Conservation (phyloP, 2,888 invertebrate species). For the Zygothrica quintamaculata region DNA sequence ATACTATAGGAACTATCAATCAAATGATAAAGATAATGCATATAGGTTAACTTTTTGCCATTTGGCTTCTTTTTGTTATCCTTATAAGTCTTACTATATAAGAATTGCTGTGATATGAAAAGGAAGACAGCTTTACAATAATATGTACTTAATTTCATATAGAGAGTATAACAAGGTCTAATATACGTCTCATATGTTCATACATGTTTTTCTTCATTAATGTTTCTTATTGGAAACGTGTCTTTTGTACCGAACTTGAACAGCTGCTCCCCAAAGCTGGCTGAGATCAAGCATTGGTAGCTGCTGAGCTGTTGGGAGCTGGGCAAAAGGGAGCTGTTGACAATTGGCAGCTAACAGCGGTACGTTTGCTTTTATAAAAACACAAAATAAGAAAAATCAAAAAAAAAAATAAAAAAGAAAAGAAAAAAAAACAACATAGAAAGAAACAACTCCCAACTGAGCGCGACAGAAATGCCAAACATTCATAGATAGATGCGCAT, state of each 20-base stretch:
- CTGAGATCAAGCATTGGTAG: slow-evolving; percentile 9
- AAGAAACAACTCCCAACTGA: slow-evolving; percentile 53
- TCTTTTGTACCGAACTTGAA: slow-evolving; percentile 68
- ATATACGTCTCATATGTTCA: not conserved
- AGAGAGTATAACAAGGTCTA: not conserved
- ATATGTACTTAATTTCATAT: not conserved
- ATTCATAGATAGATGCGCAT: slow-evolving; percentile 68
- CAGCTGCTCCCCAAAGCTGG: slow-evolving; percentile 46
- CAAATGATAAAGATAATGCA: too few species aligned
- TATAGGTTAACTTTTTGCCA: too few species aligned
- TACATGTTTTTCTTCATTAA: slow-evolving; percentile 58
- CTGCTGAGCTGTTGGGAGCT: not conserved
- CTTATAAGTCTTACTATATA: too few species aligned
- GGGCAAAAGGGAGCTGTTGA: not conserved
- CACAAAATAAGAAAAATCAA: slow-evolving; percentile 9
- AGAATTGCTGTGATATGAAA: too few species aligned
- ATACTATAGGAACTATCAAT: too few species aligned
- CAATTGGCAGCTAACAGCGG: slow-evolving; percentile 37
- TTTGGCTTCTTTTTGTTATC: too few species aligned
- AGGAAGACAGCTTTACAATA: too few species aligned
- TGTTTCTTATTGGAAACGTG: slow-evolving; percentile 66
- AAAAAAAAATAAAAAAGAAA: slow-evolving; percentile 43
- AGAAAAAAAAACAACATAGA: too few species aligned
- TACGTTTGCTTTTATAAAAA: slow-evolving; percentile 60
- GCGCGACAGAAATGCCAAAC: slow-evolving; percentile 61